phyloP scores from a whole-genome alignment of 1,140 invertebrate genomes.

The Calliphora vicina region DNA sequence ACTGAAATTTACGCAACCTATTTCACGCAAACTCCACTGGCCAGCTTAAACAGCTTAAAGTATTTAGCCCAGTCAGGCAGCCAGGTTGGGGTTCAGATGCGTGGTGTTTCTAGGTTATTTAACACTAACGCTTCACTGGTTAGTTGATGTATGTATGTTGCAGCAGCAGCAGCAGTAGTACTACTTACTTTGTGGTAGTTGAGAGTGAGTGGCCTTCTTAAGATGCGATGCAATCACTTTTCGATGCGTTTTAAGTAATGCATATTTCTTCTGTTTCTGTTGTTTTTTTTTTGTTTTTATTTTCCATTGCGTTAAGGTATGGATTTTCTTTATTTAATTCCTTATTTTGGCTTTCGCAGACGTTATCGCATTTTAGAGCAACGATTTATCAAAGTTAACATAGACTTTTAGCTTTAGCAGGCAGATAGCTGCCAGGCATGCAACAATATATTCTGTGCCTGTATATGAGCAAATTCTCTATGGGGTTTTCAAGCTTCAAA shows the following conservation, averaged over 20 bases:
- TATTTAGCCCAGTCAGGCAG: not conserved
- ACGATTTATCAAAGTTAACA: conserved; percentile 64
- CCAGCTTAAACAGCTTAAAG: not conserved
- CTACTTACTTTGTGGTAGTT: not conserved
- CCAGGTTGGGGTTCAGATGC: conserved; percentile 20
- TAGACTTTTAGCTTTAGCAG: conserved; percentile 55
- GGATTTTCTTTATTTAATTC: not conserved
- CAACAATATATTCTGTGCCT: not conserved
- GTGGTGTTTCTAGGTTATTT: conserved; percentile 22
- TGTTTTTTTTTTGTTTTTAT: conserved; percentile 36
- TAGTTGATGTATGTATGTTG: not conserved
- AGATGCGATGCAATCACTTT: conserved; percentile 35
- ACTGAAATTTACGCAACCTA: not conserved
- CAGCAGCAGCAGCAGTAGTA: not conserved
- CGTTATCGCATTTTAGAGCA: conserved; percentile 64
- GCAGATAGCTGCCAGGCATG: conserved; percentile 38
- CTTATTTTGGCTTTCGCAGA: not conserved
- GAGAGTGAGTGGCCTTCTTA: not conserved
- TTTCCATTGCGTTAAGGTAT: conserved; percentile 25
- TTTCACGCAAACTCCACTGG: conserved; percentile 27
- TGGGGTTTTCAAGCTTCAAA: not conserved
- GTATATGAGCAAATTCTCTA: conserved; percentile 13
- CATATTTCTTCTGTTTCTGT: not conserved
- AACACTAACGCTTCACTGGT: not conserved
- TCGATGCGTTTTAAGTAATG: conserved; percentile 32